Base-by-base conservation (phyloP, 2,888 invertebrate species). In the Steinernema scapterisci region DNA sequence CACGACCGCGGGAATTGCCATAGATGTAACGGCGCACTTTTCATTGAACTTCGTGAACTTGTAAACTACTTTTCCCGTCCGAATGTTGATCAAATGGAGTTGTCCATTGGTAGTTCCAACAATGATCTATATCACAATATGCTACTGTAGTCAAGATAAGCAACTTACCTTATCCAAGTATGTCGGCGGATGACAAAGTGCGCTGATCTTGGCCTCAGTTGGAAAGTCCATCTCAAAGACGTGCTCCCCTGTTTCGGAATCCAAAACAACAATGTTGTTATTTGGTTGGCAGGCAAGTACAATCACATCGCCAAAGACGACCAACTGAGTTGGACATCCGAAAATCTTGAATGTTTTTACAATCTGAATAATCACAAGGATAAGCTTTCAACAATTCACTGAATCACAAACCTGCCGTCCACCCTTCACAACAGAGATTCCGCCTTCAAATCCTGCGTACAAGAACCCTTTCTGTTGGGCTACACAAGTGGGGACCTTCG, bases 171-270 rank as follows among this genome's bases (percentile, higher is more conserved):
- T 99, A 88, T 99, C 97, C 19, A 95, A 89, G 88, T 97, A 99
- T 0, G 97, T 95, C 27, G 92, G 92, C 0, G 97, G 99, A 90
- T 99, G 99, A 75, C 93, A 90, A n/a, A 96, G 79, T 0, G 93
- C 90, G 0, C 93, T 92, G 43, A 97, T 92, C 83, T 91, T 90
- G 87, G 97, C 97, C 3, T 77, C 72, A 0, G 56, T 21, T 0
- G 80, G 71, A 19, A 81, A 81, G 48, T 83, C 85, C 9, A 85
- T 38, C 21, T 81, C 80, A 7, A 86, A 71, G 9, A 72, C 54
- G 46, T 56, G 63, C 63, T 79, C 75, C 9, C 77, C 79, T 11
- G n/a, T 70, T 38, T 70, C 75, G 11, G 77, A 75, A 38, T 85
- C 82, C 27, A 84, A 75, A 31, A 86, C 79, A 7, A 72, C 56